A percentile compares a stretch with the other conserved stretches of the same genome.
These are phyloP conservation scores for Ligdia adustata DNA, from an alignment of 2,888 invertebrate species.

Conservation along the genomic window DNA sequence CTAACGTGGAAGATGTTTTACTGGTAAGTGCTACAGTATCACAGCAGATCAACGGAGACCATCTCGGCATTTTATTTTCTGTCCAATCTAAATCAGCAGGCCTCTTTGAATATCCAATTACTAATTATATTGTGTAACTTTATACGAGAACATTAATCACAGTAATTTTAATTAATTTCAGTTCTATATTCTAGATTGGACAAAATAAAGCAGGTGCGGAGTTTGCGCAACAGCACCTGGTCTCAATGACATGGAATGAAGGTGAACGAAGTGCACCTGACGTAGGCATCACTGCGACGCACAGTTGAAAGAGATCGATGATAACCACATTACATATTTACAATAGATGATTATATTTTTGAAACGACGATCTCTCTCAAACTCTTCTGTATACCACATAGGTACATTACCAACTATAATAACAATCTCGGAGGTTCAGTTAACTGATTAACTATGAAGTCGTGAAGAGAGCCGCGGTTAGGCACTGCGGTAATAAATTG, in stretches of 20 bases:
- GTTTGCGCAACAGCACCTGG: conserved; percentile 39
- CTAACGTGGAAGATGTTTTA: conserved; percentile 78
- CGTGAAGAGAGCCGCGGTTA: conserved; percentile 20
- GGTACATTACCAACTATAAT: conserved; percentile 28
- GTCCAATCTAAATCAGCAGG: conserved; percentile 38
- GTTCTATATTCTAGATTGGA: conserved; percentile 41
- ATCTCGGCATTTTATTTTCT: conserved; percentile 52
- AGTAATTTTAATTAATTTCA: background rate
- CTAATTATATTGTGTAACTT: too few species aligned
- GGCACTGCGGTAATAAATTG: conserved; percentile 17
- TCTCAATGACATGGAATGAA: conserved; percentile 46
- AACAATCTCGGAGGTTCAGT: conserved; percentile 33
- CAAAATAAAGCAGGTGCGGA: conserved; percentile 40
- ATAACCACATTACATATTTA: conserved; percentile 1
- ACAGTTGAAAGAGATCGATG: conserved; percentile 38
- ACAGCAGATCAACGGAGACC: conserved; percentile 76
- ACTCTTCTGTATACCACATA: conserved; percentile 26
- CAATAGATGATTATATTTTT: background rate
- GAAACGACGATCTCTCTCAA: conserved; percentile 32
- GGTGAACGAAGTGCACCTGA: conserved; percentile 35
- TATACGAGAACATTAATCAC: too few species aligned
- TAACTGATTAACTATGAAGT: conserved; percentile 52
- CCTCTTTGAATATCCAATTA: background rate
- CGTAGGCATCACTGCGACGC: conserved; percentile 30
- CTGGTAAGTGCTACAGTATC: conserved; percentile 79